These are phyloP conservation scores for Leuctra nigra DNA, from an alignment of 2,888 invertebrate species.

Conservation along the genomic window DNA sequence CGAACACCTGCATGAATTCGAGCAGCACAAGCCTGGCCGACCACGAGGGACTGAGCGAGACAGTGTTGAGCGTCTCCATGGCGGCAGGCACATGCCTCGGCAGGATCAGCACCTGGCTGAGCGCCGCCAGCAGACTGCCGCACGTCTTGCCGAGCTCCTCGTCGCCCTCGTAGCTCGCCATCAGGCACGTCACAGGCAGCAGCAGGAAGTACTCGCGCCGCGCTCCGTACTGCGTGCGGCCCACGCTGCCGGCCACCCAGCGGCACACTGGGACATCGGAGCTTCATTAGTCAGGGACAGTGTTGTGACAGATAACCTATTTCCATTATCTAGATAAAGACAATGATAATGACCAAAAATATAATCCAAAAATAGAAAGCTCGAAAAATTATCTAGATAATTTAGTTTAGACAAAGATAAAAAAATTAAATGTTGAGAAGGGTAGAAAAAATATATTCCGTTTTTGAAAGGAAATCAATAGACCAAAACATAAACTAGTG, in stretches of 20 bases:
- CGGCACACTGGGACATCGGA: constrained; percentile 41
- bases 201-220: constrained; percentile 52
- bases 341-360: constrained; percentile 23
- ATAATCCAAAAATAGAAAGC: constrained; percentile 25
- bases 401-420: too few relatives aligned
- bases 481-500: too few relatives aligned
- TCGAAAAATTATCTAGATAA: too few relatives aligned
- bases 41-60: constrained; percentile 50
- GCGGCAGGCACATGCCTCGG: constrained; percentile 52
- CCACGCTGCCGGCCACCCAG: constrained; percentile 42
- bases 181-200: constrained; percentile 58
- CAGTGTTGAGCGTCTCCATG: constrained; percentile 35
- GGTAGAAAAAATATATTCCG: too few relatives aligned
- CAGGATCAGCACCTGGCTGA: constrained; percentile 57
- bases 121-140: constrained; percentile 55
- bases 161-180: constrained; percentile 71
- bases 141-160: constrained; percentile 67
- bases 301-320: too few relatives aligned
- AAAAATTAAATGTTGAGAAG: too few relatives aligned
- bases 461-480: too few relatives aligned
- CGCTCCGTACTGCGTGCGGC: constrained; percentile 40
- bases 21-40: constrained; percentile 58
- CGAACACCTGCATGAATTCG: constrained; percentile 61
- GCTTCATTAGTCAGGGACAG: too few relatives aligned
- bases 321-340: too few relatives aligned